Base-by-base conservation (phyloP, 1,140 invertebrate species). In the Carcinoscorpius rotundicauda region DNA sequence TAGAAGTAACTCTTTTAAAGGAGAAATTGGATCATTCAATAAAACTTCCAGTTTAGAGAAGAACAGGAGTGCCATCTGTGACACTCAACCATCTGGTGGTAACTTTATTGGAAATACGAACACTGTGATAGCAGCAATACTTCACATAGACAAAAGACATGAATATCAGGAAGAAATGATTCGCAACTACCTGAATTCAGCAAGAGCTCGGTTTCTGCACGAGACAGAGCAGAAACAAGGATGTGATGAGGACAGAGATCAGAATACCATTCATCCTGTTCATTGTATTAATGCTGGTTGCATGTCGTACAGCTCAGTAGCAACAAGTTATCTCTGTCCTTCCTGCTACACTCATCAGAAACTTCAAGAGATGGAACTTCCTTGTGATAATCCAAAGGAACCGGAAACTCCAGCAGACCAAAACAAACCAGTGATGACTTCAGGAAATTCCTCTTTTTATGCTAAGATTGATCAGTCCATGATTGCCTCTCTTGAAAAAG, bases 141-240 rank as follows among this genome's bases (percentile, higher is more conserved):
- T 93, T 10, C 80, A 85, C 73, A 84, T 84, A 4, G 76, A 80
- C n/a, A 85, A 85, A 60, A 76, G 84, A 49, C 85, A 87, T 67
- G 82, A 86, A 3, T 87, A 86, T 64, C 87, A 88, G 59, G 85
- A 89, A 70, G 82, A 87, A 67, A 89, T 93, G 87, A 82, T 92
- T 51, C 83, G 86, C 66, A 92, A 92, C 77, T 93, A 93, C 75
- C 77, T 93, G 52, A 81, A 86, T 66, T 86, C 85, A 70, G 88
- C 89, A 52, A 81, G 83, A 63, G 80, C 83, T 71, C 82, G 84
- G 71, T 91, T 83, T 75, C 74, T 82, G 53, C 74, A 77, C 53
- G 76, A 78, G 49, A 51, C 59, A 71, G 11, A 72, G 71, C 53
- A 8, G 6, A 55, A 55, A 55, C 53, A 55, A 55, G 29, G 29